Conservation (phyloP, 2,888 invertebrate genomes). For the Apamea monoglypha region DNA sequence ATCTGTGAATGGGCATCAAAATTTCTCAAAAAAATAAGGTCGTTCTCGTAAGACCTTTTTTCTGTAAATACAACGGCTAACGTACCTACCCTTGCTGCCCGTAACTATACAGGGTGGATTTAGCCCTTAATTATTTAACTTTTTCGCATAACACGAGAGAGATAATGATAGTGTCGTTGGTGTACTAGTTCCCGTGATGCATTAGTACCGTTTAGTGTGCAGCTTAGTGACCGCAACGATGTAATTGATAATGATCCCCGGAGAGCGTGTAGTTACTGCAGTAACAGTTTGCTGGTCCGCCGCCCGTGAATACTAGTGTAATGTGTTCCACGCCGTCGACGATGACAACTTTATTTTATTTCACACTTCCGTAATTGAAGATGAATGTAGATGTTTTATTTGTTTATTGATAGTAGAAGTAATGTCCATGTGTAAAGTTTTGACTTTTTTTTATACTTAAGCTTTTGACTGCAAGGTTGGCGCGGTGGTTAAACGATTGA, state of each 20-base stretch:
- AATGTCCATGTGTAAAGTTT: neutral
- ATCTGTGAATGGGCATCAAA: neutral
- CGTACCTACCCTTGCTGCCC: no score
- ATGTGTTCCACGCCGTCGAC: slow-evolving; percentile 43
- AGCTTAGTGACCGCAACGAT: slow-evolving; percentile 54
- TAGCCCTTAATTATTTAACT: neutral
- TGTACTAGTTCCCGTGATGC: slow-evolving; percentile 32
- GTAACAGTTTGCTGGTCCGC: slow-evolving; percentile 53
- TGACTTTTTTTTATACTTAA: neutral
- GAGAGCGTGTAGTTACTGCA: slow-evolving; percentile 20
- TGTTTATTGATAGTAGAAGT: neutral
- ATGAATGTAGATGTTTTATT: slow-evolving; percentile 8
- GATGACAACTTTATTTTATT: slow-evolving; percentile 58
- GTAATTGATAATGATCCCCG: slow-evolving; percentile 56
- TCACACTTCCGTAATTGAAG: slow-evolving; percentile 48
- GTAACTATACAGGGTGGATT: neutral
- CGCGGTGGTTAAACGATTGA: no score
- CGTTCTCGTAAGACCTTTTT: neutral
- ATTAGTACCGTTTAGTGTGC: slow-evolving; percentile 35
- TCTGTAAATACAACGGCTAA: neutral
- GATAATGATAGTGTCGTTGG: neutral
- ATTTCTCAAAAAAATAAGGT: neutral
- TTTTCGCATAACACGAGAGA: neutral
- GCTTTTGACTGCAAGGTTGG: no score
- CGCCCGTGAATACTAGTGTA: slow-evolving; percentile 41